phyloP scores from a whole-genome alignment of 2,113 vertebrate genomes.

The Octodon degus region DNA sequence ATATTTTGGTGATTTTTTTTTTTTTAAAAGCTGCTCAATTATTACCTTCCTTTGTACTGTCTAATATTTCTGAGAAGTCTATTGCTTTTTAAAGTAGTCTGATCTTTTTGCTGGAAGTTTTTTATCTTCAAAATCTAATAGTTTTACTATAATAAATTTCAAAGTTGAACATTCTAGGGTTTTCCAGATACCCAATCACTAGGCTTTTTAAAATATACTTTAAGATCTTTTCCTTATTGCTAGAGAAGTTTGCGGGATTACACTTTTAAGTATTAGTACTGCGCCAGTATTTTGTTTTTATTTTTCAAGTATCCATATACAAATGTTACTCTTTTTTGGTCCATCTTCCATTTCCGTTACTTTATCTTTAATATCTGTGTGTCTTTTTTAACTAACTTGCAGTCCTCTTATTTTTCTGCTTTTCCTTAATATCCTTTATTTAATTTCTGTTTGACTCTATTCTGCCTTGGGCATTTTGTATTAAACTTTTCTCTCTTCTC shows the following conservation, averaged over 20 bases:
- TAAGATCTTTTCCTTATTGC: background rate
- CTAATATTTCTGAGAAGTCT: background rate
- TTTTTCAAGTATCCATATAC: background rate
- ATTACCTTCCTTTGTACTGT: background rate
- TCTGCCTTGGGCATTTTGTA: background rate
- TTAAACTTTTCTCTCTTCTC: too few species aligned
- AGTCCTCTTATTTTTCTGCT: background rate
- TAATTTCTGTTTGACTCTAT: background rate
- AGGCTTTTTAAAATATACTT: background rate
- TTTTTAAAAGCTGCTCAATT: background rate
- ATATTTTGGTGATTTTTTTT: background rate
- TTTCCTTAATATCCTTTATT: background rate
- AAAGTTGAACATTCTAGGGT: background rate
- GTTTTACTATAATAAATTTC: background rate
- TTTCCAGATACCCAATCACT: background rate
- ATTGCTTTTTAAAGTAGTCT: background rate
- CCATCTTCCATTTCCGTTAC: background rate
- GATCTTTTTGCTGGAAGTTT: background rate
- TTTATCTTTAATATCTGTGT: conserved; percentile 5
- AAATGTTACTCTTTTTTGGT: background rate
- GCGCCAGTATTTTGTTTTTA: background rate
- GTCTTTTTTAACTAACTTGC: background rate
- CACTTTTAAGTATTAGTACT: background rate
- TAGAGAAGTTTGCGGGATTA: background rate
- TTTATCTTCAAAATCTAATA: background rate